Base-by-base conservation (phyloP, 1,140 invertebrate genomes). In the Hestina assimilis region DNA sequence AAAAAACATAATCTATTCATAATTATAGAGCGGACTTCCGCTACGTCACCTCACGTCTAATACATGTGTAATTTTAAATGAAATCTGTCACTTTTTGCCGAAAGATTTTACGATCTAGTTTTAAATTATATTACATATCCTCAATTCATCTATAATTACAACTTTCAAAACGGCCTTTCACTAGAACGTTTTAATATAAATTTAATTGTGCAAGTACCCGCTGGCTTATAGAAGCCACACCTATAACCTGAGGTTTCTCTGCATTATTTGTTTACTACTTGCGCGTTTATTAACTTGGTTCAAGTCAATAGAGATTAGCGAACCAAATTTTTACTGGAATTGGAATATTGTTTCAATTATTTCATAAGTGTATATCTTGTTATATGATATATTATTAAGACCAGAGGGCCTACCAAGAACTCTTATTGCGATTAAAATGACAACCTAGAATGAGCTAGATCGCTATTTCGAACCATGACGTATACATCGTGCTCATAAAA, bases 91-190 rank as follows among this genome's bases (percentile, higher is more conserved):
- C 9, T 24, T 48, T 33, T 35, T 48, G 5, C 8, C 6, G 9
- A 54, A 15, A 26, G 11, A 8, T 29, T 29, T 8, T 38, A 17
- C 43, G 55, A 58, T 38, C 43, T 40, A 47, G 42, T 51, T 51
- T 41, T 23, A 42, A 48, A 17, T 21, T 23, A 12, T 38, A 28
- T 28, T 17, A 33, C 54, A 50, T 57, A 50, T 57, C 55, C 53
- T 66, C 53, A 57, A 61, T 58, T 57, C 52, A 40, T 46, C 48
- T 46, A 56, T 63, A 59, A 62, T 59, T 52, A 56, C 59, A 42
- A 62, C 60, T 72, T 75, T 66, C 63, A 63, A 64, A 68, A 70
- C 60, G 23, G 40, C 61, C 66, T 72, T 75, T 75, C 72, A 72
- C 72, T 60, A 50, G 14, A 15, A 41, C 41, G 55, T 61, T 59